Evolutionary conservation across 2,797 vertebrate species (phyloP).

Genomic region (Myioborus melanocephalus): DNA sequence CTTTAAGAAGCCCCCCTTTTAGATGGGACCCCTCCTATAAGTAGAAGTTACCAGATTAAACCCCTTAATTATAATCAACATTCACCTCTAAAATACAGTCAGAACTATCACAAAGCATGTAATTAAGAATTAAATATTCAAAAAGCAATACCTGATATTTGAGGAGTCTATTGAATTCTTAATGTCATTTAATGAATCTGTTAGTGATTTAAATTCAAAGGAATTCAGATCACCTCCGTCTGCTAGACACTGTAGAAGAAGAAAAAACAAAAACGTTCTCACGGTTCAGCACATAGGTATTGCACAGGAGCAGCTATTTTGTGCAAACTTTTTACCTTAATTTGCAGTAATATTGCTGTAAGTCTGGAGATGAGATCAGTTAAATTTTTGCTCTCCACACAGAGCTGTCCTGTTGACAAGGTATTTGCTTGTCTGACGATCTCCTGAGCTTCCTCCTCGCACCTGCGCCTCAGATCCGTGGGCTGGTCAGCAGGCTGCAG

Average conservation of each 20-base stretch:
- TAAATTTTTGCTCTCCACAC: conserved; percentile 84
- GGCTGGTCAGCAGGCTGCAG: conserved; percentile 93
- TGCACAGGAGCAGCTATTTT: neutral
- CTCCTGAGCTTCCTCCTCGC: conserved; percentile 93
- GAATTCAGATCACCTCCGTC: conserved; percentile 97
- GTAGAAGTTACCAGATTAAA: neutral
- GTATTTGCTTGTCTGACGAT: conserved; percentile 85
- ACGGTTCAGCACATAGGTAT: neutral
- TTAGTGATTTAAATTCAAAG: conserved; percentile 98
- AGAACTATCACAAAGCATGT: neutral
- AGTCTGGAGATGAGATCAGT: conserved; percentile 93
- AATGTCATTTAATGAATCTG: conserved; percentile 97
- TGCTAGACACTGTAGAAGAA: conserved; percentile 88
- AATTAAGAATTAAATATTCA: conserved; percentile 7
- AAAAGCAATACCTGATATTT: conserved; percentile 89
- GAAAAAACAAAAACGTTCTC: conserved; percentile 17
- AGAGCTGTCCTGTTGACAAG: conserved; percentile 81
- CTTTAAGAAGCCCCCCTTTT: neutral
- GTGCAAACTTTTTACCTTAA: conserved; percentile 82
- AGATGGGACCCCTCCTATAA: neutral
- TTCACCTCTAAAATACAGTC: neutral
- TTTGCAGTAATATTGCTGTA: conserved; percentile 93
- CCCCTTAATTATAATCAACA: neutral
- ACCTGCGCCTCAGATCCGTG: conserved; percentile 87
- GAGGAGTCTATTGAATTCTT: conserved; percentile 94